Base-by-base conservation (phyloP, 2,888 invertebrate species). In the Zhuqinia jingwanae region DNA sequence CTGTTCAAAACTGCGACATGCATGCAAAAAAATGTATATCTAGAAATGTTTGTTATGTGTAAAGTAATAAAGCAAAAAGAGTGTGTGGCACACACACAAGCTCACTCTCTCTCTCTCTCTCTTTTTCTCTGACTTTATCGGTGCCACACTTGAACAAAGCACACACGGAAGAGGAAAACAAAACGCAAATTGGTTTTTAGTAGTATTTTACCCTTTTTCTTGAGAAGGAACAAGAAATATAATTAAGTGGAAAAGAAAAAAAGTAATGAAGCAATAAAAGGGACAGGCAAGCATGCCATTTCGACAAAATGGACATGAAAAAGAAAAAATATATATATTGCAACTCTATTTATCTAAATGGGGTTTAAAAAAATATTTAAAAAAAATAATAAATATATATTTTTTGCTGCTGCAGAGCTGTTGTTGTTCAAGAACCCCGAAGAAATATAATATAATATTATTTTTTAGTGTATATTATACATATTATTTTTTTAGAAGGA, bases 161-260 rank as follows among this genome's bases (percentile, higher is more conserved):
- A 8, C 36, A 36, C 36, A 36, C 36, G 36, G 8, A 36, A 36
- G 36, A 60, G 5, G 27, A 60, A 60, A 22, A 3, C 3, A 15
- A 60, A 60, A 60, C 60, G 25, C 25, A 30, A 60, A 60, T 60
- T 60, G 60, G 60, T 25, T 60, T 58, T 58, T 58, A 22, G 58
- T 58, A n/a, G 58, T 25, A 36, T 36, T 36, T 36, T 36, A 36
- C 8, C 5, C 36, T 36, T 36, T 36, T 8, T 36, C 36, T 36
- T n/a, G n/a, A n/a, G n/a, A n/a, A n/a, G 36, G 27, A 30, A 60
- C 58, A 58, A 63, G 17, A 30, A 17, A 11, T n/a, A 63, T 63
- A 30, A 30, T 63, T 30, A 27, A 27, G 63, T 63, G 36, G 8
- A n/a, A 13, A 8, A 17, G 25, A 63, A 36, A 60, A 63, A 60